These are phyloP conservation scores for Onychostruthus taczanowskii DNA, from an alignment of 2,113 vertebrate genomes.

Conservation along the genomic window DNA sequence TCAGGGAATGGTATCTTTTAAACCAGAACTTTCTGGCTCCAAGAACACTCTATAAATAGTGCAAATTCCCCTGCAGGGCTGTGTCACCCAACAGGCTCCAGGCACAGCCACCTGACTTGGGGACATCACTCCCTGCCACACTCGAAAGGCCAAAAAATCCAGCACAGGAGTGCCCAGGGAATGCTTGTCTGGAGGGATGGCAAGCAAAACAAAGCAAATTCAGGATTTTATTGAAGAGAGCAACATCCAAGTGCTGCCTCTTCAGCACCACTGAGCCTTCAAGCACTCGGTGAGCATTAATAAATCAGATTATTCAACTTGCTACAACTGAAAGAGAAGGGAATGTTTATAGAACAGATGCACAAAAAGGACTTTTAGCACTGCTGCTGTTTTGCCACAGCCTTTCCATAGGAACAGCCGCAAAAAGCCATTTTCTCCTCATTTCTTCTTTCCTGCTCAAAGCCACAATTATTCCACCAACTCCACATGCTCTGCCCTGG, in stretches of 20 bases:
- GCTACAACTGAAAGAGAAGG: neutral
- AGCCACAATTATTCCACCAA: slow-evolving; percentile 38
- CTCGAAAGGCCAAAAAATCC: neutral
- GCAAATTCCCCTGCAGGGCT: rapidly evolving
- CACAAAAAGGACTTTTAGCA: neutral
- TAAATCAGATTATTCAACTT: slow-evolving; percentile 19
- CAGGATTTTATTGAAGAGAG: neutral
- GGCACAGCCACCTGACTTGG: neutral
- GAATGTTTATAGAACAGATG: neutral
- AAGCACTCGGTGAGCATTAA: neutral
- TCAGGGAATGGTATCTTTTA: rapidly evolving
- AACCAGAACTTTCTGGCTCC: neutral
- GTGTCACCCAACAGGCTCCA: rapidly evolving
- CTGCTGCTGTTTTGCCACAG: slow-evolving; percentile 17
- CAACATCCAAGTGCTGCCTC: neutral
- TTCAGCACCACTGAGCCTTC: neutral
- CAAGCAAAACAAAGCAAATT: neutral
- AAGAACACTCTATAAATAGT: neutral
- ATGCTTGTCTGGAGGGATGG: rapidly evolving
- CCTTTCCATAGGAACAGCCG: neutral
- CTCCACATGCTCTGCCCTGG: neutral
- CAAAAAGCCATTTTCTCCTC: neutral
- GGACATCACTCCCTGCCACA: neutral
- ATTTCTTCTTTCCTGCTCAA: neutral
- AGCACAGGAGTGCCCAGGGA: rapidly evolving